These are phyloP conservation scores for Aramus guarauna DNA, from an alignment of 2,113 vertebrate species.

Conservation along the genomic window DNA sequence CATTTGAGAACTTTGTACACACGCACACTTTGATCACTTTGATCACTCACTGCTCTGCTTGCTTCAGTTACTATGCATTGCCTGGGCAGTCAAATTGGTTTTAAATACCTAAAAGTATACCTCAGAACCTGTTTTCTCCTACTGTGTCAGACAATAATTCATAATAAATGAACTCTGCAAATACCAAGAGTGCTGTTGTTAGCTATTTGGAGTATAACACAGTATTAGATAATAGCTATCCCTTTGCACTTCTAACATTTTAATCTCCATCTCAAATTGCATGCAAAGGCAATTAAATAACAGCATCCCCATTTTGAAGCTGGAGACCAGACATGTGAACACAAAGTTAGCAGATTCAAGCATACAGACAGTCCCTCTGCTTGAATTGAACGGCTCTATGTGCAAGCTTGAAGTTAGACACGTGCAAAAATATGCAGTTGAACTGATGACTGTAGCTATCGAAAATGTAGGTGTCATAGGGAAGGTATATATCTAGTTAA, in stretches of 20 bases:
- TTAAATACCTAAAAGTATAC: neutral
- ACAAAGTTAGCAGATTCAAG: neutral
- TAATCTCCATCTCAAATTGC: neutral
- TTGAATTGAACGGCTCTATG: neutral
- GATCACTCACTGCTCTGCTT: neutral
- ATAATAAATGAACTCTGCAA: slow-evolving; percentile 2
- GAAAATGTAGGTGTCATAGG: neutral
- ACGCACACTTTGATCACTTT: neutral
- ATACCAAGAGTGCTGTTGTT: neutral
- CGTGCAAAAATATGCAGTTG: neutral
- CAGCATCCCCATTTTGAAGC: neutral
- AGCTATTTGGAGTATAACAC: neutral
- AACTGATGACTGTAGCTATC: neutral
- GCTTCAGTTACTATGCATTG: neutral
- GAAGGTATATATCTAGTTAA: neutral
- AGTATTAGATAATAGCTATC: neutral
- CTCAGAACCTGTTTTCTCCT: neutral
- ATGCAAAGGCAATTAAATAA: neutral
- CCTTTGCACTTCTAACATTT: neutral
- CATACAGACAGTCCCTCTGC: neutral
- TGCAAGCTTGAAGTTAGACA: neutral
- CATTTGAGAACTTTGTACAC: neutral
- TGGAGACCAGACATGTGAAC: neutral
- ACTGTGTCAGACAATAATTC: neutral
- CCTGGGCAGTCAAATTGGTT: neutral